phyloP scores from a whole-genome alignment of 1,140 invertebrate species.

The Bombus turneri region DNA sequence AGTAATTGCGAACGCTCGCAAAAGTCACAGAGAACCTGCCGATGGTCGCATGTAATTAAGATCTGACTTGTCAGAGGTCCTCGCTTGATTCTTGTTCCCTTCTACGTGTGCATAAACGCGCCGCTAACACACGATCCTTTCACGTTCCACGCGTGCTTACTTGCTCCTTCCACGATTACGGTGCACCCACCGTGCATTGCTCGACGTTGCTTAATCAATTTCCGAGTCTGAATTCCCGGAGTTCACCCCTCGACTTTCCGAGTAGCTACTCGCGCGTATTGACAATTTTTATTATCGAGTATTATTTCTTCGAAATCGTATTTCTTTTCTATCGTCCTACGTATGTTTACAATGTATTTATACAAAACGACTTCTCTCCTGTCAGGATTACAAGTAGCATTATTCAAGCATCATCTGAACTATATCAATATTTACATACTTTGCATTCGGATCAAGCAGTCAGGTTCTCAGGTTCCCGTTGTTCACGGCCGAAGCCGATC shows the following conservation, averaged over 20 bases:
- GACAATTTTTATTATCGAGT: not conserved
- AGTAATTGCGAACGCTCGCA: conserved; percentile 50
- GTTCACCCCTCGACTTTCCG: conserved; percentile 17
- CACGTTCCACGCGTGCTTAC: conserved; percentile 60
- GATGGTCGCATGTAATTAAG: conserved; percentile 67
- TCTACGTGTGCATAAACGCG: conserved; percentile 43
- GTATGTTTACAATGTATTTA: not conserved
- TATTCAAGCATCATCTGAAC: conserved; percentile 2
- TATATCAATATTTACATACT: not conserved
- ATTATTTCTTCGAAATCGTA: not conserved
- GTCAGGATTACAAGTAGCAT: not conserved
- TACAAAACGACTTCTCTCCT: not conserved
- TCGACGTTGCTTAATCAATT: conserved; percentile 60
- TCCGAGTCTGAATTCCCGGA: conserved; percentile 26
- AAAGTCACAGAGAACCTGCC: conserved; percentile 48
- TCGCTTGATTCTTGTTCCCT: conserved; percentile 45
- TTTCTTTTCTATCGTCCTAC: not conserved
- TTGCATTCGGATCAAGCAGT: not conserved
- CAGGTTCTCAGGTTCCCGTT: conserved; percentile 6
- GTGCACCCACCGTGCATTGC: conserved; percentile 46
- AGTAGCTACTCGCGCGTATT: not conserved
- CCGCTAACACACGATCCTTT: conserved; percentile 51
- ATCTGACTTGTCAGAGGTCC: conserved; percentile 63
- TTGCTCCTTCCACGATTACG: conserved; percentile 52
- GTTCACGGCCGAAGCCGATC: not conserved